A percentile compares a stretch with the other conserved stretches of the same genome.
These are phyloP conservation scores for Gobio occitaniae DNA, from an alignment of 2,797 vertebrate genomes.

Conservation along the genomic window DNA sequence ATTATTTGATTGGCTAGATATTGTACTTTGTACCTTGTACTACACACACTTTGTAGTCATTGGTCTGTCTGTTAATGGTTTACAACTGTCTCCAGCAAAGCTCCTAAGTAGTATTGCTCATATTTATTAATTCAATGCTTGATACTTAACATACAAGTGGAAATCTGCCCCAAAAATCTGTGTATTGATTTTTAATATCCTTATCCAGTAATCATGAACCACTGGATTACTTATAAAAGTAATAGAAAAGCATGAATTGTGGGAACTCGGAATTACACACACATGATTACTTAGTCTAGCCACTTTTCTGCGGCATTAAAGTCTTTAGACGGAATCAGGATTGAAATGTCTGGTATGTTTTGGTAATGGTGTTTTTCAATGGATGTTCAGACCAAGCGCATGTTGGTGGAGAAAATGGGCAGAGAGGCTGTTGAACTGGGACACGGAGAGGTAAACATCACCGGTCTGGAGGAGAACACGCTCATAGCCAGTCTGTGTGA, in stretches of 20 bases:
- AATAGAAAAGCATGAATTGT: background rate
- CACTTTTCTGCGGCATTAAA: background rate
- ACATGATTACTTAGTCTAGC: background rate
- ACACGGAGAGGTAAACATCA: slow-evolving; percentile 94
- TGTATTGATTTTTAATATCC: background rate
- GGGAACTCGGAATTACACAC: background rate
- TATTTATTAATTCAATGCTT: background rate
- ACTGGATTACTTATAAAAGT: background rate
- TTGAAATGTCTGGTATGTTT: background rate
- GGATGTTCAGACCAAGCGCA: slow-evolving; percentile 88
- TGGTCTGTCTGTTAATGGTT: background rate
- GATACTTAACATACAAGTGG: background rate
- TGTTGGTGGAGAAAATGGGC: slow-evolving; percentile 98
- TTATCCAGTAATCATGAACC: background rate
- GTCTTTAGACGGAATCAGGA: background rate
- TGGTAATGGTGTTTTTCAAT: slow-evolving; percentile 5
- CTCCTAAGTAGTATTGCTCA: background rate
- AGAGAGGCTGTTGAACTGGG: slow-evolving; percentile 92
- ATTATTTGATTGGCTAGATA: background rate
- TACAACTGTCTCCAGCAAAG: no score
- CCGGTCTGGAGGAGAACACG: slow-evolving; percentile 94
- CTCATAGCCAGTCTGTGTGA: slow-evolving; percentile 96
- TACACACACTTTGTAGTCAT: background rate
- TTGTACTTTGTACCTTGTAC: background rate
- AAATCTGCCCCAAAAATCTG: background rate